phyloP scores from a whole-genome alignment of 2,113 vertebrate species.

The Oceanodroma tethys region DNA sequence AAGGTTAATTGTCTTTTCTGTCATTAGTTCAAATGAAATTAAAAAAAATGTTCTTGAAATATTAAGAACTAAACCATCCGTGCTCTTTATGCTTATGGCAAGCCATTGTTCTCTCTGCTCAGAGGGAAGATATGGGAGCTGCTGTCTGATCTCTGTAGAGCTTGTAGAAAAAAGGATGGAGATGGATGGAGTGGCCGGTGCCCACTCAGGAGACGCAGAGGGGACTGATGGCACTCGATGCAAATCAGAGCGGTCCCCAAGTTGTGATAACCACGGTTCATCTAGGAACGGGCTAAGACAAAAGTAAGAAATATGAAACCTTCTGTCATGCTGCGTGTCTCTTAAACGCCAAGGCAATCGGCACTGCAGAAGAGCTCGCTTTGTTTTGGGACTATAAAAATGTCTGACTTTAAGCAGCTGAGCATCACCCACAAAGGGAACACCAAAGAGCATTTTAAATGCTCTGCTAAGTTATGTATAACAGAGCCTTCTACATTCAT shows the following conservation, averaged over 20 bases:
- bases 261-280: not conserved
- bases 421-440: not conserved
- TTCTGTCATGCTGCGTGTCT: not conserved
- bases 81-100: not conserved
- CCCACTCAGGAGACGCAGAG: not conserved
- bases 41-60: not conserved
- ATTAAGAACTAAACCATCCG: not conserved
- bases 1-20: conserved; percentile 9
- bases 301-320: not conserved
- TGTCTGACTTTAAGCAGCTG: not conserved
- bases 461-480: not conserved
- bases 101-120: not conserved
- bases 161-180: not conserved
- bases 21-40: not conserved
- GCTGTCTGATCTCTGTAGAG: not conserved
- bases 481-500: not conserved
- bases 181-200: not conserved
- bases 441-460: conserved; percentile 15
- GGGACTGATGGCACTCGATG: rapidly evolving
- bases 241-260: not conserved
- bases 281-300: not conserved
- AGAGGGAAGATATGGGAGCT: not conserved
- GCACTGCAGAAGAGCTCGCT: not conserved
- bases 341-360: not conserved
- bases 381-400: not conserved